Base-by-base conservation (phyloP, 2,888 invertebrate genomes). In the Lamproptera curius region DNA sequence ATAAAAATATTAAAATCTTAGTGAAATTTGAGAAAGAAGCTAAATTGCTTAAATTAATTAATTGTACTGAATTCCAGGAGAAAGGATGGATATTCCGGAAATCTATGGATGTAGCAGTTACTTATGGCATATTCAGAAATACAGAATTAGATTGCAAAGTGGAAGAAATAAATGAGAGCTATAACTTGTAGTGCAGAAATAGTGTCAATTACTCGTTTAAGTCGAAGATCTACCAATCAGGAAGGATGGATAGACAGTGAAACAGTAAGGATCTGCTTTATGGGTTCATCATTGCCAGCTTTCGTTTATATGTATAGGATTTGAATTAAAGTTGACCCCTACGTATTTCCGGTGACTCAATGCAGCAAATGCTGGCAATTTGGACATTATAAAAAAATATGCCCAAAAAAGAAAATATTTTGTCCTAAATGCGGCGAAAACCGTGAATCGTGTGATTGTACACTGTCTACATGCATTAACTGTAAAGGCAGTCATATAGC, bases 401-500 rank as follows among this genome's bases (percentile, higher is more conserved):
- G 57, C 14, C 51, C 51, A 1, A 42, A 42, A 2, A 51, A 49
- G 9, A 52, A 45, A 50, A 11, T 49, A 38, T 46, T 39, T 35
- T 57, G 54, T 41, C 50, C 55, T 6, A 57, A 57, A 44, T 61
- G 58, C 45, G 52, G 52, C 0, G 23, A 15, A 1, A 11, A 35
- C 0, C 59, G 59, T 33, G 38, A 5, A 0, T 61, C 57, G 28
- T 62, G 61, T 17, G 56, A 57, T 2, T 54, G 46, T 1, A 46
- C 5, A 4, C 16, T 10, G 0, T 54, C 34, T 11, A 31, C 16
- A 33, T 61, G 61, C 28, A 2, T 55, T 1, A 61, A 57, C 26
- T 61, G 61, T 35, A 43, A 50, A 11, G 51, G 51, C 0, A 1
- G n/a, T 6, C 59, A 63, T 13, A 53, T 59, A 44, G 44, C 57